Conservation (phyloP, 2,113 vertebrate species). For the Cepphus grylle region DNA sequence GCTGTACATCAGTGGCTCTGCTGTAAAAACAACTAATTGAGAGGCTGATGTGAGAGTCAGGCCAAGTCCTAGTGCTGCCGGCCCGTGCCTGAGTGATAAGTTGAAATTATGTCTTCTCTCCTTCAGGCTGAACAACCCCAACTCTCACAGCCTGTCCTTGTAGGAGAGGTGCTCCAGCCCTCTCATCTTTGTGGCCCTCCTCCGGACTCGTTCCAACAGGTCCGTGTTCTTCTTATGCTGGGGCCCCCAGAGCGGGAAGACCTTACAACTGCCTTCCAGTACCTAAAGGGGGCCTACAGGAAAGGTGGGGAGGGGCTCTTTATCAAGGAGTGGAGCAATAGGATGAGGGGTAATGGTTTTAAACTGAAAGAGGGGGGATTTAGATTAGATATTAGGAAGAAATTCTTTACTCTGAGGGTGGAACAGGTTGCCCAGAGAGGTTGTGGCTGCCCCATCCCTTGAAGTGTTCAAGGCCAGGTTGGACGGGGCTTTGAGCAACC, state of each 20-base stretch:
- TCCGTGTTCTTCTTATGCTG: not conserved
- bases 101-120: not conserved
- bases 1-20: not conserved
- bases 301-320: not conserved
- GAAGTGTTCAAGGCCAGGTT: not conserved
- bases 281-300: not conserved
- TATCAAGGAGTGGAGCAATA: not conserved
- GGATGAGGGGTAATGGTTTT: not conserved
- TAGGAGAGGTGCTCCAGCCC: not conserved
- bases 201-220: not conserved
- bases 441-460: not conserved
- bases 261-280: not conserved
- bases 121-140: not conserved
- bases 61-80: not conserved
- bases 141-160: not conserved
- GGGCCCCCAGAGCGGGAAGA: not conserved
- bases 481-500: not conserved
- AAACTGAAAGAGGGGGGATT: not conserved
- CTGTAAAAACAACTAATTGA: not conserved
- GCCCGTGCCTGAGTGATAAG: fast-evolving
- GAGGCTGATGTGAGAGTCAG: not conserved
- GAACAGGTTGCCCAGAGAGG: not conserved
- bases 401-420: not conserved
- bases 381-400: not conserved
- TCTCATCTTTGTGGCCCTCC: not conserved